Evolutionary conservation across 2,797 vertebrate genomes (phyloP).

Genomic region (Muscicapa comitata): DNA sequence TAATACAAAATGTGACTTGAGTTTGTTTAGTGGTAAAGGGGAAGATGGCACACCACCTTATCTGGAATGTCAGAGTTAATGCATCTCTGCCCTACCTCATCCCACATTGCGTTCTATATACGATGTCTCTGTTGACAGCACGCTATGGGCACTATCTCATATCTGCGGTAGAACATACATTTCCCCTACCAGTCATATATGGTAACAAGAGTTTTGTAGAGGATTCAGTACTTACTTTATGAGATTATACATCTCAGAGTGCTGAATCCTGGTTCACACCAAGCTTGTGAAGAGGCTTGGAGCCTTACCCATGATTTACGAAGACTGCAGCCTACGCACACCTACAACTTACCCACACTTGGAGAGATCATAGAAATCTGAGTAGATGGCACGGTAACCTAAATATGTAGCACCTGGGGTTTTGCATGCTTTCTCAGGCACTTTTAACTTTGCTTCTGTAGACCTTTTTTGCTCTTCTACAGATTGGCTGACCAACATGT

Average conservation of each 20-base stretch:
- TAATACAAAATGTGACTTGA: neutral
- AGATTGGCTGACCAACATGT: constrained; percentile 38
- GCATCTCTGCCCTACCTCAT: neutral
- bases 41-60: neutral
- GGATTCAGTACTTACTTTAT: constrained; percentile 41
- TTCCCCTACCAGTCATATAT: constrained; percentile 64
- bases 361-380: constrained; percentile 71
- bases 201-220: constrained; percentile 65
- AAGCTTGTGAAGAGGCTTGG: constrained; percentile 59
- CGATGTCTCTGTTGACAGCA: neutral
- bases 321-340: constrained; percentile 71
- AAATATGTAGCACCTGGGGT: constrained; percentile 68
- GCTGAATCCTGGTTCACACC: constrained; percentile 62
- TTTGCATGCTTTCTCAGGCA: constrained; percentile 55
- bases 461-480: neutral
- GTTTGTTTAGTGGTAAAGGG: neutral
- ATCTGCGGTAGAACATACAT: constrained; percentile 68
- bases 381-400: constrained; percentile 70
- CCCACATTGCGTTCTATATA: neutral
- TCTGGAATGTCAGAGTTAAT: neutral
- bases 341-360: constrained; percentile 69
- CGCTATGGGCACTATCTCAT: constrained; percentile 68
- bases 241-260: constrained; percentile 58
- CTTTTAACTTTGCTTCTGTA: constrained; percentile 61
- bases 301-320: constrained; percentile 61